These are phyloP conservation scores for Pipistrellus nathusii DNA, from an alignment of 2,797 vertebrate species.

Conservation along the genomic window DNA sequence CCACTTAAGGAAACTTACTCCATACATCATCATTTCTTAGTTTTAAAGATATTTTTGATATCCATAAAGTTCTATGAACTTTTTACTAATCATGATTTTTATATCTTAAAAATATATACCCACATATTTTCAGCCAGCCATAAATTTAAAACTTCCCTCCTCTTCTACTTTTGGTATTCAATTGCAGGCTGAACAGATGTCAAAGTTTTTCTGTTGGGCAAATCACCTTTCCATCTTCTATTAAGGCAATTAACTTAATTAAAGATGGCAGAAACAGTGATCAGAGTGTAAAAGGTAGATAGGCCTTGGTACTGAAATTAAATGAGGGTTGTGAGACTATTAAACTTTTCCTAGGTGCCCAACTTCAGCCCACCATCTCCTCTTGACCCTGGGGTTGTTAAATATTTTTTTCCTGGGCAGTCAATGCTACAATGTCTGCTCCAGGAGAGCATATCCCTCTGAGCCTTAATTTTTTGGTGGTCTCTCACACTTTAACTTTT, in stretches of 20 bases:
- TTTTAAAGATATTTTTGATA: constrained; percentile 67
- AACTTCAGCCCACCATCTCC: not conserved
- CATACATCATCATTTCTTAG: constrained; percentile 71
- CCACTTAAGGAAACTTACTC: constrained; percentile 72
- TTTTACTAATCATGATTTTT: constrained; percentile 63
- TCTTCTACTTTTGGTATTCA: constrained; percentile 7
- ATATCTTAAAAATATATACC: constrained; percentile 68
- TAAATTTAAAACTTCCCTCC: not conserved
- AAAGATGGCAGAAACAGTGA: not conserved
- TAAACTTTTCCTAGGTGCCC: not conserved
- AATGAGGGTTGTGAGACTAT: not conserved
- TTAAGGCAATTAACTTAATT: not conserved
- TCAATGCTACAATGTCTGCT: not conserved
- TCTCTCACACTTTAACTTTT: not conserved
- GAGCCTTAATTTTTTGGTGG: not conserved
- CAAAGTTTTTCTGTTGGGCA: not conserved
- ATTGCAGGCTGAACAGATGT: not conserved
- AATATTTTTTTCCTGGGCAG: not conserved
- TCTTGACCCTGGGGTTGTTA: not conserved
- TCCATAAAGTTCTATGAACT: constrained; percentile 44
- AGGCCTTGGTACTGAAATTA: not conserved
- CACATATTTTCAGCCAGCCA: constrained; percentile 56
- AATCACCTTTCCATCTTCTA: constrained; percentile 47
- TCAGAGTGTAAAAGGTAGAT: not conserved
- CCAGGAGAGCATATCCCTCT: not conserved